A percentile compares a stretch with the other conserved stretches of the same genome.
Conservation (phyloP, 2,113 vertebrate species). For the Spizaetus ornatus region DNA sequence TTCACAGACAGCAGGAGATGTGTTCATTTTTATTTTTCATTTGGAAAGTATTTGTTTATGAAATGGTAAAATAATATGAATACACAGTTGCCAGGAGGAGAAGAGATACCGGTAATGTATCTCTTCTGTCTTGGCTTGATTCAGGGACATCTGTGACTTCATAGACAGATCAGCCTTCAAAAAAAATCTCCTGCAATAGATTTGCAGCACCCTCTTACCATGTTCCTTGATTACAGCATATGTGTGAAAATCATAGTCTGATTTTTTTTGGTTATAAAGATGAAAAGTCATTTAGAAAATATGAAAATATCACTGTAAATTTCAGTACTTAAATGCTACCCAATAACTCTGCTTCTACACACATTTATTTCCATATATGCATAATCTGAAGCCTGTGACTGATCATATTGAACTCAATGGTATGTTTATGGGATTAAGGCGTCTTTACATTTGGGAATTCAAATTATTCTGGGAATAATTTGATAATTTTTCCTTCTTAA, state of each 20-base stretch:
- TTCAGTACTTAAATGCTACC: neutral
- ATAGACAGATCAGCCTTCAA: neutral
- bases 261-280: neutral
- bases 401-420: neutral
- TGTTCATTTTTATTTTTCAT: neutral
- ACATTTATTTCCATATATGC: neutral
- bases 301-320: neutral
- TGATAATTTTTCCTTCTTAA: neutral
- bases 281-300: neutral
- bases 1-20: neutral
- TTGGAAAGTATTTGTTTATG: neutral
- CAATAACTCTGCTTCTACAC: neutral
- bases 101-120: neutral
- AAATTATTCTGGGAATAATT: neutral
- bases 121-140: neutral
- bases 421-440: neutral
- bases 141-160: conserved; percentile 26
- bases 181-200: neutral
- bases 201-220: neutral
- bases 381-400: neutral
- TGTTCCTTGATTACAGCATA: neutral
- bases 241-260: neutral
- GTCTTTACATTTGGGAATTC: neutral
- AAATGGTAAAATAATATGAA: neutral
- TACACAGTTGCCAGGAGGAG: neutral